Conservation (phyloP, 2,888 invertebrate genomes). For the Pristionchus entomophagus region DNA sequence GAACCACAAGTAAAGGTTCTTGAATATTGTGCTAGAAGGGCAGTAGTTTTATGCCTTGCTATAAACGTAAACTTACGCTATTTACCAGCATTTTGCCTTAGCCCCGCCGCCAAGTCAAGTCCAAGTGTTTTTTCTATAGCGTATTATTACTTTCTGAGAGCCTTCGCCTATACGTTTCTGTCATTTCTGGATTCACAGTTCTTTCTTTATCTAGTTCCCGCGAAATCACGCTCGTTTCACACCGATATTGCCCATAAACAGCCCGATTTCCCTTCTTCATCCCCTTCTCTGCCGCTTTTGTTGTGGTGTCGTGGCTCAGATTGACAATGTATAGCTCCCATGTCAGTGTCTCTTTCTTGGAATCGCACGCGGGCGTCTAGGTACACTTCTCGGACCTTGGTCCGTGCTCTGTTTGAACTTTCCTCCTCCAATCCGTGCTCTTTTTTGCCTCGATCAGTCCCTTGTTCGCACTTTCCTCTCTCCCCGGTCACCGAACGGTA, state of each 20-base stretch:
- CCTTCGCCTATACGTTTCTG: no score
- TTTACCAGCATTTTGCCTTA: no score
- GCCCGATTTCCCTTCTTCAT: not conserved
- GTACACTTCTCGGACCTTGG: not conserved
- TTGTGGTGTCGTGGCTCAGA: not conserved
- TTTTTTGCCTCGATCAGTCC: not conserved
- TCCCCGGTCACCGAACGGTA: not conserved
- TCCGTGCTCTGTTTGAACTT: slow-evolving; percentile 18
- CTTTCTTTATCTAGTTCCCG: not conserved
- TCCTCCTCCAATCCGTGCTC: slow-evolving; percentile 17
- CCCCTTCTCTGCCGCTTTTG: not conserved
- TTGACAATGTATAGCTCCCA: not conserved
- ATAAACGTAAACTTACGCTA: no score
- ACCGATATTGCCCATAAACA: not conserved
- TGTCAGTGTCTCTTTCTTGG: not conserved
- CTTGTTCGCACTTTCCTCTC: not conserved
- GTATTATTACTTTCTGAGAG: no score
- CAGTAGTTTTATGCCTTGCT: no score
- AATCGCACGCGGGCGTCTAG: not conserved
- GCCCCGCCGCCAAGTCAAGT: no score
- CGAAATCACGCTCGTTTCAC: not conserved
- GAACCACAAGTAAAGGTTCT: no score
- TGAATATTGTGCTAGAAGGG: no score
- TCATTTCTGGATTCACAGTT: not conserved
- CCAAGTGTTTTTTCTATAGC: no score